phyloP scores from a whole-genome alignment of 2,113 vertebrate species.

The Plecotus auritus region DNA sequence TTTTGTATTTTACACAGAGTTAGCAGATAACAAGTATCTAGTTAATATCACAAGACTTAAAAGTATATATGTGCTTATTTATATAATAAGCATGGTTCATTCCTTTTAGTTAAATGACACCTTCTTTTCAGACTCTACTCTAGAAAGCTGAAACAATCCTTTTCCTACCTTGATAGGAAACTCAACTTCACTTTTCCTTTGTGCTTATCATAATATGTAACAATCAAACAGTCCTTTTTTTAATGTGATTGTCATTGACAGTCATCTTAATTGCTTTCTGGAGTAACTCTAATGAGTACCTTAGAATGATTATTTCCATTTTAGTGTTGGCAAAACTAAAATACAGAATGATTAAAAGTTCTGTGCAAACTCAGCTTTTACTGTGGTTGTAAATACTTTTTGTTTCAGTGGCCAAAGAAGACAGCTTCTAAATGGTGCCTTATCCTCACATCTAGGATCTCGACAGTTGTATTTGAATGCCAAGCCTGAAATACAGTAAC shows the following conservation, averaged over 20 bases:
- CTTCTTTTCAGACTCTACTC: background rate
- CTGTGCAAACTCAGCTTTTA: background rate
- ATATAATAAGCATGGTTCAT: background rate
- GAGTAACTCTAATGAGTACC: background rate
- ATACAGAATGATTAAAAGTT: background rate
- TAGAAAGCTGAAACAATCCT: constrained; percentile 8
- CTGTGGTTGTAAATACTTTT: background rate
- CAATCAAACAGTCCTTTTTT: background rate
- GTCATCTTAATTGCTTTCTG: background rate
- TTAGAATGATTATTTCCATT: background rate
- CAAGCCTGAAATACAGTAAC: background rate
- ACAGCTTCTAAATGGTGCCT: background rate
- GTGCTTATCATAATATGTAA: background rate
- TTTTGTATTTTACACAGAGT: constrained; percentile 35
- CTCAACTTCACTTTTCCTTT: constrained; percentile 16
- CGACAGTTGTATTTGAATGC: background rate
- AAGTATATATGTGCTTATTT: constrained; percentile 30
- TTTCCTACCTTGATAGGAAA: background rate
- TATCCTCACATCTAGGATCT: background rate
- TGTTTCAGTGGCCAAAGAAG: background rate
- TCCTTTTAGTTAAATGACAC: background rate
- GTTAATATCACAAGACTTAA: constrained; percentile 48
- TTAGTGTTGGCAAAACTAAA: constrained; percentile 18
- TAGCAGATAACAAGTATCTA: background rate
- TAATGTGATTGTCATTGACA: background rate